Percentiles rank a stretch among this genome's conserved stretches.
These are phyloP conservation scores for Urocolius indicus DNA, from an alignment of 2,113 vertebrate genomes.

Conservation along the genomic window DNA sequence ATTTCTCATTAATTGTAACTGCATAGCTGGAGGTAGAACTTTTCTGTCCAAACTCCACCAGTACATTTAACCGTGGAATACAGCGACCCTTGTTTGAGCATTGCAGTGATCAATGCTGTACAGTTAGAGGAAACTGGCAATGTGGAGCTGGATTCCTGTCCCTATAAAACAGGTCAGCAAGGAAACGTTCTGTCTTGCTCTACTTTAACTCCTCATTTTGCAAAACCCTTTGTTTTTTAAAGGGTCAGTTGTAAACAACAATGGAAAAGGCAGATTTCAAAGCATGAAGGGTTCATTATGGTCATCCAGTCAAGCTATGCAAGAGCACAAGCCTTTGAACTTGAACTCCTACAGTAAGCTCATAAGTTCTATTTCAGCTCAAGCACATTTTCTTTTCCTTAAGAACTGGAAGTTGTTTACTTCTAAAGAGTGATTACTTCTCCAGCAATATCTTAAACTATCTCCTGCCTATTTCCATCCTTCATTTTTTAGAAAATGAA, in stretches of 20 bases:
- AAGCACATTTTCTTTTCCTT: constrained; percentile 42
- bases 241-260: not conserved
- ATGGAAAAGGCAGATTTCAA: not conserved
- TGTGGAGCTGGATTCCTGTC: not conserved
- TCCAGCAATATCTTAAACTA: constrained; percentile 33
- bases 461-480: constrained; percentile 36
- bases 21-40: not conserved
- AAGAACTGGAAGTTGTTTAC: constrained; percentile 49
- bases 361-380: not conserved
- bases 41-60: not conserved
- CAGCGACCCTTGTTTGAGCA: not conserved
- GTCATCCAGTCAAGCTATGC: not conserved
- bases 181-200: not conserved
- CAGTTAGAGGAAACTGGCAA: not conserved
- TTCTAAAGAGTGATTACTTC: constrained; percentile 38
- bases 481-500: constrained; percentile 55
- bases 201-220: not conserved
- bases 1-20: not conserved
- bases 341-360: constrained; percentile 13
- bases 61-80: not conserved
- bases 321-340: not conserved
- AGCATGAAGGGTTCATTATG: not conserved
- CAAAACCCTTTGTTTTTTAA: not conserved
- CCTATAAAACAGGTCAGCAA: not conserved
- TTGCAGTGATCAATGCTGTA: not conserved